Conservation (phyloP, 2,797 vertebrate species). For the Premnoplex brunnescens region DNA sequence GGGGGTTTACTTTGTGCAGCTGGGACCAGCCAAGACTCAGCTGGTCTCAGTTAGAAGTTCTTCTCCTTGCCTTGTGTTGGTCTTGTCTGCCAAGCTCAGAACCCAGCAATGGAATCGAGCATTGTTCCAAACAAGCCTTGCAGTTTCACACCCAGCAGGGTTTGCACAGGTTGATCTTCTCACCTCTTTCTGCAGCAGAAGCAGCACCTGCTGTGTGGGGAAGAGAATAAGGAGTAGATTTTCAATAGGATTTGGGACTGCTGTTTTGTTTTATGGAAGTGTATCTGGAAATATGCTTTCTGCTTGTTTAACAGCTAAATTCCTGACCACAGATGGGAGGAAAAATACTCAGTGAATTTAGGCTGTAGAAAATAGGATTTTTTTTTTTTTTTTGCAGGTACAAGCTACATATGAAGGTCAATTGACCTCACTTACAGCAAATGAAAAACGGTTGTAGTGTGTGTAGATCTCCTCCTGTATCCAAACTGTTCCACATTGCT, state of each 20-base stretch:
- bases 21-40: not conserved
- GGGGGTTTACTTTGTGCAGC: not conserved
- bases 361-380: not conserved
- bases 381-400: not conserved
- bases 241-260: not conserved
- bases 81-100: not conserved
- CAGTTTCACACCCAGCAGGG: not conserved
- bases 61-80: not conserved
- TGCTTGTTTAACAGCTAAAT: not conserved
- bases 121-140: fast-evolving
- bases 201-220: not conserved
- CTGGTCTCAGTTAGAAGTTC: not conserved
- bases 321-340: not conserved
- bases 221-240: not conserved
- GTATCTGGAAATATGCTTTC: not conserved
- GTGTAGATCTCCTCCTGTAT: not conserved
- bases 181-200: not conserved
- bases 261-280: not conserved
- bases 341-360: not conserved
- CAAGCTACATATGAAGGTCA: not conserved
- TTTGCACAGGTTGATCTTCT: not conserved
- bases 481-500: not conserved
- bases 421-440: not conserved
- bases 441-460: not conserved
- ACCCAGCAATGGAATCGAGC: not conserved